phyloP scores from a whole-genome alignment of 2,797 vertebrate genomes.

The Heliangelus exortis region DNA sequence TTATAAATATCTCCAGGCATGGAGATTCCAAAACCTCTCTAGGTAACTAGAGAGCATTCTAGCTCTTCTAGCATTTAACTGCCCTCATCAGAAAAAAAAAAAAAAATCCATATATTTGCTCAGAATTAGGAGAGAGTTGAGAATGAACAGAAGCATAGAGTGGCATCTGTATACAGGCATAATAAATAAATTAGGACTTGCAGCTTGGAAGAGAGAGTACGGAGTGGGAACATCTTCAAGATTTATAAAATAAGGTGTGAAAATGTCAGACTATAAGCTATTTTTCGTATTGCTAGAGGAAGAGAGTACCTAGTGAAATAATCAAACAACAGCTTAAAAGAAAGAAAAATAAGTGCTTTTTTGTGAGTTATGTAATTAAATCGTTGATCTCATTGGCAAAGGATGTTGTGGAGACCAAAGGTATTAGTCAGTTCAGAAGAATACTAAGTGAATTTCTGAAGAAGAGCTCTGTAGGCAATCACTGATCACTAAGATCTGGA shows the following conservation, averaged over 20 bases:
- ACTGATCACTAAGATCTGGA: not conserved
- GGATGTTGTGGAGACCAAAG: not conserved
- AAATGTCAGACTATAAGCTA: not conserved
- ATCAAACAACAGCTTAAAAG: not conserved
- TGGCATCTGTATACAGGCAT: not conserved
- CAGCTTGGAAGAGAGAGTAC: not conserved
- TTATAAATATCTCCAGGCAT: not conserved
- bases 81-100: not conserved
- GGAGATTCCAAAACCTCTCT: not conserved
- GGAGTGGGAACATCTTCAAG: not conserved
- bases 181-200: not conserved
- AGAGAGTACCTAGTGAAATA: not conserved
- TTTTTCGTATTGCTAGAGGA: not conserved
- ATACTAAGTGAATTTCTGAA: not conserved
- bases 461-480: not conserved
- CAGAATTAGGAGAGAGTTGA: not conserved
- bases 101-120: not conserved
- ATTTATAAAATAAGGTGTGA: slow-evolving; percentile 23
- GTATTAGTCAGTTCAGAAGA: not conserved
- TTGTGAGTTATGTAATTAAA: not conserved
- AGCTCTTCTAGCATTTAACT: not conserved
- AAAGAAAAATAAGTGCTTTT: slow-evolving; percentile 9
- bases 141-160: not conserved
- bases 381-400: not conserved
- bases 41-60: too few species aligned